Evolutionary conservation across 2,113 vertebrate genomes (phyloP).

Genomic region (Coryphaenoides rupestris): DNA sequence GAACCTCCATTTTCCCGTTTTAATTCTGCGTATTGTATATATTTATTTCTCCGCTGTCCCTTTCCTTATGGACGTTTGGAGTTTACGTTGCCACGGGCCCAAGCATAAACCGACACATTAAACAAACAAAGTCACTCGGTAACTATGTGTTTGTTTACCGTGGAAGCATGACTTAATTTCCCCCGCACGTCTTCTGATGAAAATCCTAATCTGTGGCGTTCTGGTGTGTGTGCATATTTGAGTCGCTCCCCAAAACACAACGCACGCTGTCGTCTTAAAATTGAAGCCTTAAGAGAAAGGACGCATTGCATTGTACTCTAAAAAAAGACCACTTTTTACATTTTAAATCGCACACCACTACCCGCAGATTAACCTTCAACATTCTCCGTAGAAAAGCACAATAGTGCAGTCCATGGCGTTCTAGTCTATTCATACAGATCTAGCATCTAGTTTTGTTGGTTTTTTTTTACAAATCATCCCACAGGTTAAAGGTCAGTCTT

Average conservation of each 20-base stretch:
- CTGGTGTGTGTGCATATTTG: not conserved
- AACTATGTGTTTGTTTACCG: constrained; percentile 15
- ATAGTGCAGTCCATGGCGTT: constrained; percentile 1
- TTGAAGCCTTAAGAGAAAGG: too few species aligned
- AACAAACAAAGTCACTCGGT: constrained; percentile 23
- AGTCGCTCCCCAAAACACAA: not conserved
- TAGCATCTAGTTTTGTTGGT: not conserved
- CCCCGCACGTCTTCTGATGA: not conserved
- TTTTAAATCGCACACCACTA: not conserved
- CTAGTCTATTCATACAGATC: constrained; percentile 30
- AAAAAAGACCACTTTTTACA: not conserved
- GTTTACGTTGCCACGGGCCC: constrained; percentile 36
- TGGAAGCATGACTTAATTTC: too few species aligned
- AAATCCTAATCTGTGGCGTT: not conserved
- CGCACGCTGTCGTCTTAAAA: too few species aligned
- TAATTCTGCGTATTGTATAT: not conserved
- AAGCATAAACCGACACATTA: constrained; percentile 29
- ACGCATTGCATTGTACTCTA: not conserved
- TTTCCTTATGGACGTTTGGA: constrained; percentile 33
- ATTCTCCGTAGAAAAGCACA: not conserved
- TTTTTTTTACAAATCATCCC: constrained; percentile 42
- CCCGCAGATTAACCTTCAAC: not conserved
- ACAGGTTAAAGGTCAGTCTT: constrained; percentile 16
- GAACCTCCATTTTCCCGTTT: constrained; percentile 33
- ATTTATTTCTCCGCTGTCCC: constrained; percentile 29